Conservation (phyloP, 2,888 invertebrate genomes). For the Metopia argyrocephala region DNA sequence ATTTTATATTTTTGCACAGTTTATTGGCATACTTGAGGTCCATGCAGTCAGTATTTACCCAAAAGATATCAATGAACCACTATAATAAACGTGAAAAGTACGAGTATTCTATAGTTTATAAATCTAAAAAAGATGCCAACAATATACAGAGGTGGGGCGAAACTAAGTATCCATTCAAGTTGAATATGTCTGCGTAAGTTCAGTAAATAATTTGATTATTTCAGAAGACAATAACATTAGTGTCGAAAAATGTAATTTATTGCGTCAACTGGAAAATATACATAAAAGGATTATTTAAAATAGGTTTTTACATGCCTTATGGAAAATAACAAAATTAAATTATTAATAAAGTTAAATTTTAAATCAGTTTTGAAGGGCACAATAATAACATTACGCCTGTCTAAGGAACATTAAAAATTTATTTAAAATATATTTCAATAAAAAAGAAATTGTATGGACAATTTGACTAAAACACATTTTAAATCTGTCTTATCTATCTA, state of each 20-base stretch:
- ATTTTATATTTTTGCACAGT: conserved; percentile 40
- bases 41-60: conserved; percentile 9
- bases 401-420: too few relatives aligned
- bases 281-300: neutral
- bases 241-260: conserved; percentile 38
- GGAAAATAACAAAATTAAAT: neutral
- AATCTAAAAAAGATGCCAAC: conserved; percentile 18
- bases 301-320: neutral
- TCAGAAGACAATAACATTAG: conserved; percentile 21
- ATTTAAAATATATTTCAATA: too few relatives aligned
- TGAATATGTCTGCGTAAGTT: neutral
- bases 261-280: neutral
- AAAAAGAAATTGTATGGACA: too few relatives aligned
- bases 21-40: conserved; percentile 45
- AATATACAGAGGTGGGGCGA: conserved; percentile 15
- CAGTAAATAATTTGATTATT: conserved; percentile 33
- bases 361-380: neutral
- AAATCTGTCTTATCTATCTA: too few relatives aligned
- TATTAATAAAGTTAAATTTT: neutral
- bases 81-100: neutral
- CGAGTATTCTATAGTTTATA: conserved; percentile 9
- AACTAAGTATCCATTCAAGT: neutral
- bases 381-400: too few relatives aligned
- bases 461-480: too few relatives aligned
- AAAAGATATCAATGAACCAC: conserved; percentile 33